Evolutionary conservation across 2,113 vertebrate genomes (phyloP), one percentile per base, ranked within the genome.

Genomic region (Peromyscus polionotus): DNA sequence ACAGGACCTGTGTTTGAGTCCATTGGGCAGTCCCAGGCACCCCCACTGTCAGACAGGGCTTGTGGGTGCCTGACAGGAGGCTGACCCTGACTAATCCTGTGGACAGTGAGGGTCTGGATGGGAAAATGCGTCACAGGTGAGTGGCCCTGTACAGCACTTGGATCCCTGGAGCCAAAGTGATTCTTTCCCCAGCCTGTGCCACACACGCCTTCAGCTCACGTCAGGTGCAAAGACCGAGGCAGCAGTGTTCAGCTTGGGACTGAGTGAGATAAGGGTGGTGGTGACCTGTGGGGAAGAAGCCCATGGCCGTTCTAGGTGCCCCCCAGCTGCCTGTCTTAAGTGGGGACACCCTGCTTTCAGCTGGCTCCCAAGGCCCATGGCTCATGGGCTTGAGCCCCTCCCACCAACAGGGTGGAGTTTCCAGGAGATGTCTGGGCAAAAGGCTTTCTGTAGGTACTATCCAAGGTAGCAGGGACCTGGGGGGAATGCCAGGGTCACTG

Each of bases 271-370:
- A 3, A 48, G 54, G 54, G n/a, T 24, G 19, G 20, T 33, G 16
- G 57, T 20, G 24, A 2, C 10, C 20, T 45, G 39, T 12, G 73
- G 33, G 33, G 59, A 75, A 59, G 70, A 20, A 61, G 61, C 20
- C 20, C 11, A 17, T n/a, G 70, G 57, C 7, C 61, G 7, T 19
- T 1, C 0, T 5, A 57, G 5, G 4, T 3, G 9, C 39, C 54
- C 28, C 36, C 6, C 36, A 13, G 48, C 45, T n/a, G 16, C 33
- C 36, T n/a, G 17, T 22, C 24, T 39, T 28, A 48, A 5, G 20
- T 14, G n/a, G 33, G 76, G 48, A 13, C 0, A 0, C 14, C 45
- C 51, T 67, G 45, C 84, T 57, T 42, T 7, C 11, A 80, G 72
- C 9, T 26, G n/a, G 19, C n/a, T 33, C 80, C 31, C 2, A 0